A percentile compares a stretch with the other conserved stretches of the same genome.
These are phyloP conservation scores for Parthenolecanium corni DNA, from an alignment of 2,888 invertebrate species.

Conservation along the genomic window DNA sequence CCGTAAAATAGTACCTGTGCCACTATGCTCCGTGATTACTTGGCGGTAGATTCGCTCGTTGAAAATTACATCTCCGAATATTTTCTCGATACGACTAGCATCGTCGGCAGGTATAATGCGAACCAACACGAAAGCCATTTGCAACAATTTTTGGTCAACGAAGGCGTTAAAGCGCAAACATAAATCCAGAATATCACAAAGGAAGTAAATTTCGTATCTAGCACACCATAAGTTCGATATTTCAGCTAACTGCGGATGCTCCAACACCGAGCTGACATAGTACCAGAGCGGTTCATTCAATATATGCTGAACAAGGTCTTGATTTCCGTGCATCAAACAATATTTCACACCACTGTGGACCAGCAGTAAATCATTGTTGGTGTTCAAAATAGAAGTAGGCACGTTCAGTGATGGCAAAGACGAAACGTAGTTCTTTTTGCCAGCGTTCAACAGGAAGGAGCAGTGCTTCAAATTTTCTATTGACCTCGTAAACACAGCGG, in stretches of 20 bases:
- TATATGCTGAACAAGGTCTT: not conserved
- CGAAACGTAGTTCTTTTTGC: not conserved
- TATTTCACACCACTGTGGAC: conserved; percentile 10
- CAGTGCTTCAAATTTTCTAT: not conserved
- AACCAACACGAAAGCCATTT: conserved; percentile 9
- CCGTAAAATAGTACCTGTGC: not conserved
- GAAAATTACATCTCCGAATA: conserved; percentile 16
- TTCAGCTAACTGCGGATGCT: not conserved
- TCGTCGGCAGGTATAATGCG: conserved; percentile 16
- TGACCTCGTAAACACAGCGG: not conserved
- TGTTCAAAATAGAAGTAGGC: conserved; percentile 1
- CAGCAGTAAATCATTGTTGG: conserved; percentile 7
- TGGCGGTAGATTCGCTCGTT: conserved; percentile 2
- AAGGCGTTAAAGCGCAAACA: not conserved
- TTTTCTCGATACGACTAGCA: not conserved
- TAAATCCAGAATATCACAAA: conserved; percentile 13
- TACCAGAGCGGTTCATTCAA: conserved; percentile 1
- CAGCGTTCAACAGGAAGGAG: conserved; percentile 18
- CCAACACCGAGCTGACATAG: conserved; percentile 1
- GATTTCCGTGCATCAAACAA: not conserved
- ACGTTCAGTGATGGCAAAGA: conserved; percentile 19
- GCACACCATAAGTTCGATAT: conserved; percentile 16
- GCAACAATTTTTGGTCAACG: conserved; percentile 5
- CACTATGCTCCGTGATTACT: conserved; percentile 1
- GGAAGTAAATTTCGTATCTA: conserved; percentile 15